These are phyloP conservation scores for Ephydatia muelleri DNA, from an alignment of 37 sponge, comb jelly and placozoan genomes.

Conservation along the genomic window DNA sequence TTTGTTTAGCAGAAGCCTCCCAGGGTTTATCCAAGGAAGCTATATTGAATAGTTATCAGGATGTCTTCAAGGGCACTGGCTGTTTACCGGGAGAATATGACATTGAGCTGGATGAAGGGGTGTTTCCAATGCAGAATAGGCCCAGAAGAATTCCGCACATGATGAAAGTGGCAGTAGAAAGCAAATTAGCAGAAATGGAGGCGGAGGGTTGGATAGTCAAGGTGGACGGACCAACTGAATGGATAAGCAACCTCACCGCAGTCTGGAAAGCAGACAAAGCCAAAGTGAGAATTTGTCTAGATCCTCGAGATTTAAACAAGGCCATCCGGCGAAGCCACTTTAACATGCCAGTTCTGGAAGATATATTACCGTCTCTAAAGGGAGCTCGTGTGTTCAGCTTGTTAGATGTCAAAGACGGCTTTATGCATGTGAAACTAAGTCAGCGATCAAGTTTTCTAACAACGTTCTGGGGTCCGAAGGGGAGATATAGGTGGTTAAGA, in stretches of 20 bases:
- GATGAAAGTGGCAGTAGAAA: neutral
- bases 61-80: conserved; percentile 17
- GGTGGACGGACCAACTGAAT: conserved; percentile 56
- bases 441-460: conserved; percentile 13
- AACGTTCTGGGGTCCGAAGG: conserved; percentile 41
- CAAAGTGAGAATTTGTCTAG: conserved; percentile 42
- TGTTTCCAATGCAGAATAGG: conserved; percentile 9
- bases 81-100: conserved; percentile 10
- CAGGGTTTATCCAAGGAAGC: neutral
- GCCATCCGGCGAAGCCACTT: conserved; percentile 35
- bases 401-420: conserved; percentile 28
- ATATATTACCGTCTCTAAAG: conserved; percentile 13
- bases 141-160: conserved; percentile 26
- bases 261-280: conserved; percentile 26
- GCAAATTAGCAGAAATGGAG: conserved; percentile 16
- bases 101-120: conserved; percentile 11
- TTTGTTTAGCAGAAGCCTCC: conserved; percentile 4
- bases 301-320: conserved; percentile 53
- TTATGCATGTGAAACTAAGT: conserved; percentile 18
- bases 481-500: conserved; percentile 3
- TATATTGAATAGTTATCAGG: neutral
- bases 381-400: conserved; percentile 13
- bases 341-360: conserved; percentile 29
- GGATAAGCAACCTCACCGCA: conserved; percentile 35
- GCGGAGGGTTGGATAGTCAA: conserved; percentile 8